Evolutionary conservation across 2,113 vertebrate genomes (phyloP), one percentile per base, ranked within the genome.

Genomic region (Eudorcas thomsonii): DNA sequence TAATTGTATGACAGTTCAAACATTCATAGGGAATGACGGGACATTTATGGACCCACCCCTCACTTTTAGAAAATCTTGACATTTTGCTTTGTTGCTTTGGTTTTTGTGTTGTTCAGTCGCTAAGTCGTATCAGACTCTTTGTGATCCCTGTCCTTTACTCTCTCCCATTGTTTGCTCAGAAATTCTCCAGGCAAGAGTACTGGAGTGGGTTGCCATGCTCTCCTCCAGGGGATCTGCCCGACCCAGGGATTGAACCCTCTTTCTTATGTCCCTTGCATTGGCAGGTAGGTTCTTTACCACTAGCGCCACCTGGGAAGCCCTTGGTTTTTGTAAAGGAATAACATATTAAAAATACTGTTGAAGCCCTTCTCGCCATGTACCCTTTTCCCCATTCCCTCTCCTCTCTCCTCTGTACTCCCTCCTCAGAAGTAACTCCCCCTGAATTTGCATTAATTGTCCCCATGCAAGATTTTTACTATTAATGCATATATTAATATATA

Each of bases 31-130:
- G 19, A 88, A 43, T 71, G 88, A 15, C 13, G 43, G 30, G 81
- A 54, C 30, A 48, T 86, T 25, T n/a, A 86, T 43, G 14, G 52
- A 7, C 60, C 33, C 23, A 36, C 54, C 36, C 55, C 21, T 74
- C 39, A 36, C 14, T 25, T 96, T 78, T 45, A 60, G 48, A 23
- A 90, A 74, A 74, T 74, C 25, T 81, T 54, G 86, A 50, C 36
- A 10, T 81, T 96, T 90, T 88, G 21, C 21, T 93, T 62, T 57
- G 48, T 64, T 52, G 26, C 54, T 94, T 90, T 52, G n/a, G 26
- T n/a, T 52, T 87, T 60, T 26, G 39, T 7, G 39, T 2, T 43
- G 71, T 77, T 43, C 39, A 39, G 21, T 26, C 2, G 12, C 71
- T 43, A 26, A 43, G 71, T 43, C 23, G 3, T 14, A 7, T 43